Evolutionary conservation across 92 coral and sea anemone species (phyloP), one percentile per base, ranked within the genome.

Genomic region (Pocillopora meandrina): DNA sequence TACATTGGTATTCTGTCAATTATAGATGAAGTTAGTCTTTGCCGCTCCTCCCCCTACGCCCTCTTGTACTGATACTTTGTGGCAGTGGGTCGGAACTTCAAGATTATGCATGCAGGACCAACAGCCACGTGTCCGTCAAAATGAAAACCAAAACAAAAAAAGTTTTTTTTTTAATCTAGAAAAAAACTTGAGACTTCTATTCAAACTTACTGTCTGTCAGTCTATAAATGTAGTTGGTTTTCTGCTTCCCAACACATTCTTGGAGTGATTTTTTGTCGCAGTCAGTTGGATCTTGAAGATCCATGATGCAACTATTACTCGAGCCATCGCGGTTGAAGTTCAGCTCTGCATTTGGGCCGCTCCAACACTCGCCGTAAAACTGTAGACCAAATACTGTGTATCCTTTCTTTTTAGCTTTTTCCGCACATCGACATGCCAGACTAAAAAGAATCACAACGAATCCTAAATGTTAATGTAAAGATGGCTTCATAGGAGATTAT

Each of bases 291-390:
- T 56, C 56, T 0, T 12, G 3, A 10, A 91, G 88, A n/a, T 85
- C 74, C 90, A 85, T 90, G 75, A 91, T 61, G 59, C 95, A 91
- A 0, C 61, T 72, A 52, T 23, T 10, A 11, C 20, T 18, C 56
- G 65, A 73, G 3, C 95, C 95, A 42, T 87, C 93, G 36, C 80
- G 86, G 67, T 75, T 77, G 67, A 80, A 92, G 35, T 61, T 61
- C 10, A 74, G 34, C 70, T 81, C 95, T 6, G 79, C 93, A 18
- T 63, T 68, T 10, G 87, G 88, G 12, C 98, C 98, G 49, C 89
- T 80, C 95, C 95, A 91, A 62, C 95, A 91, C 78, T 91, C 95
- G 21, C 95, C 95, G 47, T 85, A 91, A 65, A 89, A 89, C 83
- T 91, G 95, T 16, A 91, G 72, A 58, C 95, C 95, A 78, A 91